A percentile compares a stretch with the other conserved stretches of the same genome.
Evolutionary conservation across 37 sponge, comb jelly and placozoan genomes (phyloP).

Genomic region (Tethya wilhelma): DNA sequence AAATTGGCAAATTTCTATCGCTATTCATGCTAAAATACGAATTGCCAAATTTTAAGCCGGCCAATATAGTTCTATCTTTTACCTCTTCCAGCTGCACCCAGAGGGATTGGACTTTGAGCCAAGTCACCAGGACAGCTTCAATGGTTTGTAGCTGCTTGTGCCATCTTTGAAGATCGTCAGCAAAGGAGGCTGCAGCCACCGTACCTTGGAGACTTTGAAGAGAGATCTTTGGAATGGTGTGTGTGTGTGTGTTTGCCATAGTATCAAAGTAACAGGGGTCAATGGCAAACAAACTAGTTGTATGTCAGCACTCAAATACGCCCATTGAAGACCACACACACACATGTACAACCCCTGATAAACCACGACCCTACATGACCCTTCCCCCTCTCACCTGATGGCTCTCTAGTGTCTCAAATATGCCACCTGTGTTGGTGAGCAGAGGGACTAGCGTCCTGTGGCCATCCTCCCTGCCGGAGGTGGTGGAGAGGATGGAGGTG

Average conservation of each 20-base stretch:
- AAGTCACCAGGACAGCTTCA: conserved; percentile 76
- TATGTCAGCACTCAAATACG: neutral
- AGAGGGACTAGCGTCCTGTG: conserved; percentile 1
- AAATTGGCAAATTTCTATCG: too few relatives aligned
- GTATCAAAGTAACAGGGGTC: neutral
- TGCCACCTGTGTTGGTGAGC: conserved; percentile 38
- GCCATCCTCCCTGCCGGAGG: neutral
- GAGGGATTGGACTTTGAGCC: conserved; percentile 75
- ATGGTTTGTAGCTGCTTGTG: conserved; percentile 84
- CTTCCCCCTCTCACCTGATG: conserved; percentile 52
- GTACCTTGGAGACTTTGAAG: conserved; percentile 54
- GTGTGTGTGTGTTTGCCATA: too few relatives aligned
- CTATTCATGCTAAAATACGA: too few relatives aligned
- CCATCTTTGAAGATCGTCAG: conserved; percentile 80
- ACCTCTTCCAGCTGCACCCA: conserved; percentile 84
- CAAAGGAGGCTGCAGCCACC: conserved; percentile 67
- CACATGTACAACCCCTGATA: neutral
- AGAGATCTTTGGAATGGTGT: conserved; percentile 35
- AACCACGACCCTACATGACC: neutral
- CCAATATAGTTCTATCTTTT: too few relatives aligned
- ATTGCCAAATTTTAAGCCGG: too few relatives aligned
- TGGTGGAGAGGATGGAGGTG: neutral
- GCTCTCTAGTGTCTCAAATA: conserved; percentile 63
- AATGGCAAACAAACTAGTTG: neutral
- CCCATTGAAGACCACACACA: neutral